Evolutionary conservation across 2,888 invertebrate species (phyloP).

Genomic region (Limnephilus auricula): DNA sequence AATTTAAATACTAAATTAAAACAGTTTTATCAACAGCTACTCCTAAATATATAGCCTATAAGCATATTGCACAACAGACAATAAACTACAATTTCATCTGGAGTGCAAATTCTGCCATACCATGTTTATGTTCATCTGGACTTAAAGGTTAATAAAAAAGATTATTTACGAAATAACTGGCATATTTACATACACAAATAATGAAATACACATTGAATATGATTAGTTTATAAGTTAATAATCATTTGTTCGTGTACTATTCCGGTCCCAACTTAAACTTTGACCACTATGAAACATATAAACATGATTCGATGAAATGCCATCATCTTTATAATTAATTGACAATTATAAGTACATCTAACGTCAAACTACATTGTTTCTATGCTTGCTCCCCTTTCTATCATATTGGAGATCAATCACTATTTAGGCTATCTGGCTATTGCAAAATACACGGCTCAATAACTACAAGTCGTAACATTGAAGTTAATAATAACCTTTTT

Average conservation of each 20-base stretch:
- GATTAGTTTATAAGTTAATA: neutral
- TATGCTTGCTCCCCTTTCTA: neutral
- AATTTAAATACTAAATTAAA: neutral
- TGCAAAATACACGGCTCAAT: conserved; percentile 47
- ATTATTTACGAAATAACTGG: neutral
- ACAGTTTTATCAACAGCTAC: neutral
- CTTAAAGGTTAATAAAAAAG: neutral
- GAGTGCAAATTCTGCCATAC: neutral
- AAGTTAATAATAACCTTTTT: conserved; percentile 63
- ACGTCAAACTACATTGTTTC: neutral
- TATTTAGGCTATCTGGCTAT: conserved; percentile 7
- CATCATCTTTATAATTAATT: neutral
- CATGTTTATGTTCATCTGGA: neutral
- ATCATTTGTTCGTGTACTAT: neutral
- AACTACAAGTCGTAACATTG: conserved; percentile 48
- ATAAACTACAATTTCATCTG: neutral
- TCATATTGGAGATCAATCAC: conserved; percentile 33
- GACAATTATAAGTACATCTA: neutral
- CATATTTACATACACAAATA: neutral
- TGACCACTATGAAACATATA: conserved; percentile 19
- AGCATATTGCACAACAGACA: neutral
- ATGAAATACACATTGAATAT: neutral
- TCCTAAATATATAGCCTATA: neutral
- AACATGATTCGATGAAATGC: neutral
- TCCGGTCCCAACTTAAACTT: conserved; percentile 13